Evolutionary conservation across 1,140 invertebrate genomes (phyloP).

Genomic region (Trissolcus basalis): DNA sequence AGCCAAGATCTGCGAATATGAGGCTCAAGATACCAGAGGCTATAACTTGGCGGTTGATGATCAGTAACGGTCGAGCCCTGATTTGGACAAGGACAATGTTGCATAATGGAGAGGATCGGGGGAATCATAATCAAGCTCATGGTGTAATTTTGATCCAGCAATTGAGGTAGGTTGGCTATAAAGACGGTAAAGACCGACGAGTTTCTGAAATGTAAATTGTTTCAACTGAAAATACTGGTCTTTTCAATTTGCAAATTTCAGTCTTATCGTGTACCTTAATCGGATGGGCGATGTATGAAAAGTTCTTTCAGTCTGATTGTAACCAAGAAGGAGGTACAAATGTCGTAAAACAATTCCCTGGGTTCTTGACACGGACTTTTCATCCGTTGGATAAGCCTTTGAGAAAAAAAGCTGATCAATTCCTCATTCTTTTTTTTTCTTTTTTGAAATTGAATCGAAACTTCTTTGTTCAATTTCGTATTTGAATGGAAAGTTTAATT

Average conservation of each 20-base stretch:
- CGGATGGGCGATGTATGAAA: conserved; percentile 94
- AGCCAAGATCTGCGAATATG: conserved; percentile 93
- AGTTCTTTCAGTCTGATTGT: conserved; percentile 91
- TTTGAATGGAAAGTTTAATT: conserved; percentile 64
- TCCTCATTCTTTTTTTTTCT: conserved; percentile 2
- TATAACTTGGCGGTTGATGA: conserved; percentile 83
- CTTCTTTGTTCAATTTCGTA: background rate
- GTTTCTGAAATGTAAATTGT: conserved; percentile 75
- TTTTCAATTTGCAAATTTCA: conserved; percentile 1
- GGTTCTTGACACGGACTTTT: conserved; percentile 85
- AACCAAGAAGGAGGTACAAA: conserved; percentile 94
- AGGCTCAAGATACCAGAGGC: conserved; percentile 90
- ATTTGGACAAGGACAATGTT: conserved; percentile 89
- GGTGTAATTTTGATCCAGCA: conserved; percentile 94
- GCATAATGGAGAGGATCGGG: conserved; percentile 89
- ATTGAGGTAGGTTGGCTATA: conserved; percentile 92
- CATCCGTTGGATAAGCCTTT: conserved; percentile 89
- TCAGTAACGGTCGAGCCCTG: conserved; percentile 71
- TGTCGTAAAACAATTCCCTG: conserved; percentile 94
- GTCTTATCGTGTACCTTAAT: conserved; percentile 83
- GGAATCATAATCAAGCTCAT: conserved; percentile 92
- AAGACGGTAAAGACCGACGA: conserved; percentile 98
- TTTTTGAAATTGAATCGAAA: background rate
- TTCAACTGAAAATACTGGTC: background rate
- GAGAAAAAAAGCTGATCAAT: conserved; percentile 25